These are phyloP conservation scores for Aspidapion aeneum DNA, from an alignment of 2,888 invertebrate species.

Conservation along the genomic window DNA sequence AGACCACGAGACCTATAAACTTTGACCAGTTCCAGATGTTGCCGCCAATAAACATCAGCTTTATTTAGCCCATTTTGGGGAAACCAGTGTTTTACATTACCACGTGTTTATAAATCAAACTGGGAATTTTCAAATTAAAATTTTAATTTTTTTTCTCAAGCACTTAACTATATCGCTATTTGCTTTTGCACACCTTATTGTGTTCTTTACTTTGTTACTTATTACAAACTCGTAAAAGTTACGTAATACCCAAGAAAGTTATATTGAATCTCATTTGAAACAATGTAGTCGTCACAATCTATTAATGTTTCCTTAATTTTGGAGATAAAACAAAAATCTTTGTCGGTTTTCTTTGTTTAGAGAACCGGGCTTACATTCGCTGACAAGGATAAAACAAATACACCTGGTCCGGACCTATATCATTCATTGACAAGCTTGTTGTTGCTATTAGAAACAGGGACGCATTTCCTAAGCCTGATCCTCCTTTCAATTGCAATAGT, in stretches of 20 bases:
- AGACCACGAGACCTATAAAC: background rate
- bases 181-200: no score
- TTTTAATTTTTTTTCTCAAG: no score
- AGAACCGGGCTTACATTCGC: background rate
- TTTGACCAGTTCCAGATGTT: background rate
- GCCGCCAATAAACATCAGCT: background rate
- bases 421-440: slow-evolving; percentile 42
- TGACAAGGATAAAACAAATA: slow-evolving; percentile 36
- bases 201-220: no score
- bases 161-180: no score
- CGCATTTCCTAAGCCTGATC: no score
- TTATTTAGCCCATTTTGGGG: background rate
- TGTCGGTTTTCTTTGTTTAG: background rate
- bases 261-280: no score
- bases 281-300: no score
- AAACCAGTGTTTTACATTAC: background rate
- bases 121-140: no score
- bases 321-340: background rate
- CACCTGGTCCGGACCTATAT: slow-evolving; percentile 47
- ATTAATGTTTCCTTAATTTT: background rate
- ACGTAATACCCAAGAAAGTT: no score
- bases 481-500: no score
- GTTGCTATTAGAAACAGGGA: background rate
- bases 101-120: no score
- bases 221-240: no score